Base-by-base conservation (phyloP, 2,797 vertebrate genomes). In the Urocyon cinereoargenteus region DNA sequence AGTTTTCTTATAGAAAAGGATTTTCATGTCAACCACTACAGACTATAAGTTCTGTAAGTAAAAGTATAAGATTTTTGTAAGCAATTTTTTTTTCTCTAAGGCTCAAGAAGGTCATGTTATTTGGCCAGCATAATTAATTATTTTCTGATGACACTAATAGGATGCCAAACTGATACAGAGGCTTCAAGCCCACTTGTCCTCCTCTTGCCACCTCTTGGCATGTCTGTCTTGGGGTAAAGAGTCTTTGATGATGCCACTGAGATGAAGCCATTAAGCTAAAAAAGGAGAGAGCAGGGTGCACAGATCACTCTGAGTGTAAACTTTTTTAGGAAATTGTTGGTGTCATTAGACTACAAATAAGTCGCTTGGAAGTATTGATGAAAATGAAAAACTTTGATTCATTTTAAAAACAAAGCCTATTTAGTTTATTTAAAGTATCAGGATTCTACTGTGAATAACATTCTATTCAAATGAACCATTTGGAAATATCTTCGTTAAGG, bases 181-280 rank as follows among this genome's bases (percentile, higher is more conserved):
- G 94, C 86, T 92, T 73, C 55, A 83, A 84, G 83, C 85, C 73
- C 36, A 90, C n/a, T 79, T 68, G 55, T 45, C 49, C 78, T 96
- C 36, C 84, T 91, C 77, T 82, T 97, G 88, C 31, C n/a, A 45
- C 31, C 40, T 18, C 78, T 45, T 45, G 40, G 59, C 82, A 66
- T 61, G 51, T 21, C 34, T 97, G 90, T 97, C 78, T 98, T 89
- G 95, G 95, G 84, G 93, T 97, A 96, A 94, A 87, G 66, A 18
- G 97, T 93, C 70, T 87, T 79, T 92, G 78, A 66, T 55, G 79
- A 19, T 40, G 13, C 26, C 57, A 28, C 3, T 59, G 45, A 96
- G 85, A 98, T 84, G n/a, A 64, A 97, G 89, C 92, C 92, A 96
- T 94, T 97, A 96, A 93, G 97, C 86, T 90, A 97, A 92, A 90